Conservation (phyloP, 1,140 invertebrate genomes). For the Gryon sp. region DNA sequence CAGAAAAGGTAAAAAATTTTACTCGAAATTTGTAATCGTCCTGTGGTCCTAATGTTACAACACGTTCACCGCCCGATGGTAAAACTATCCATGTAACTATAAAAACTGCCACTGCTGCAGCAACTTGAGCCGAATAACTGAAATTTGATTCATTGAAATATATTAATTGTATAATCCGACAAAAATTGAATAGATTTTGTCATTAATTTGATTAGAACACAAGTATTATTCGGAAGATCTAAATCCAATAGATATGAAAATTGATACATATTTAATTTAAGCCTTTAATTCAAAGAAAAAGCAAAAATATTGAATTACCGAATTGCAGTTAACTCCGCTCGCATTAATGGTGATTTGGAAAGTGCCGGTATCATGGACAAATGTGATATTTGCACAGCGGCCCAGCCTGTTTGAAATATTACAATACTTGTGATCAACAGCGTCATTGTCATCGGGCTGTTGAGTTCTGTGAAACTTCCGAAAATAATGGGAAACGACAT, state of each 20-base stretch:
- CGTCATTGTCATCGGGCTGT: constrained; percentile 72
- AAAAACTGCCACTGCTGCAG: constrained; percentile 88
- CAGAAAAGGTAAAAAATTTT: too few species aligned
- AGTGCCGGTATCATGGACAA: constrained; percentile 92
- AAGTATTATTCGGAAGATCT: too few species aligned
- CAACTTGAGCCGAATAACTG: constrained; percentile 91
- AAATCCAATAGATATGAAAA: too few species aligned
- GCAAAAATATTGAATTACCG: constrained; percentile 80
- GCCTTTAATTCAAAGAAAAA: neutral
- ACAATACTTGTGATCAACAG: constrained; percentile 87
- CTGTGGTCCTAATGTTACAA: constrained; percentile 82
- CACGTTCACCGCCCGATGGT: constrained; percentile 79
- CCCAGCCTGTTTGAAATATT: constrained; percentile 95
- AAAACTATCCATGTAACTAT: constrained; percentile 87
- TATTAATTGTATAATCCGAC: too few species aligned
- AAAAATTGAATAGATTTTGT: too few species aligned
- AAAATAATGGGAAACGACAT: constrained; percentile 91
- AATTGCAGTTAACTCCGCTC: constrained; percentile 89
- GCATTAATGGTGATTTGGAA: constrained; percentile 83
- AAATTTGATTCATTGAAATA: too few species aligned
- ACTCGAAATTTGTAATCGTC: constrained; percentile 90
- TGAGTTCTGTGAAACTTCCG: constrained; percentile 82
- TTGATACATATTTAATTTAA: too few species aligned
- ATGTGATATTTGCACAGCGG: constrained; percentile 93
- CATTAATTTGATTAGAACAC: too few species aligned